Base-by-base conservation (phyloP, 37 sponge, comb jelly and placozoan genomes). In the Mnemiopsis leidyi region DNA sequence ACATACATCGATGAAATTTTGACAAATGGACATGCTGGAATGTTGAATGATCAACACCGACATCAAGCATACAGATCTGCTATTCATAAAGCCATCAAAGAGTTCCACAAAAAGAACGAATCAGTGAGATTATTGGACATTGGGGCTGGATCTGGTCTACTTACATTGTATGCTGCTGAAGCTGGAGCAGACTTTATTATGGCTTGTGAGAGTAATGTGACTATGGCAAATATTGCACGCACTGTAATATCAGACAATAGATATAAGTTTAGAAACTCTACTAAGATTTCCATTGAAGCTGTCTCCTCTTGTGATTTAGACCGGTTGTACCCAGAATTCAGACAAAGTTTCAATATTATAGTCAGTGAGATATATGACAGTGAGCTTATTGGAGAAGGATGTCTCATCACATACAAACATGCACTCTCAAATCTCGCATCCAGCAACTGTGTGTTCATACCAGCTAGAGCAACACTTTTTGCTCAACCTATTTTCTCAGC, bases 361-460 rank as follows among this genome's bases (percentile, higher is more conserved):
- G 61, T 85, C 5, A 85, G 90, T 38, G 90, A 85, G 48, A 23
- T 85, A n/a, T 85, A 85, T 39, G 90, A 85, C 90, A 85, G 90
- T 85, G 61, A 38, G 61, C 61, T 85, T 38, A 26, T 85, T 39
- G 90, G 90, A 23, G 90, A 85, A 61, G 90, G 90, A 0, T 85
- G 90, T 85, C 24, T 85, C 29, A 1, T 9, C 28, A 85, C 90
- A 2, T 85, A 85, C 48, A 85, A 37, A 85, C 90, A 85, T 38
- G 90, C 90, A 16, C 35, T 85, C 33, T 36, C 32, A 1, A n/a
- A 85, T 1, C 90, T 85, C 0, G 90, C 90, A 39, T 23, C 90
- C 1, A 18, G 26, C 0, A 26, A 85, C 30, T 85, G 90, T 39
- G 39, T 85, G 0, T 40, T 85, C 61, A 40, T 85, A 0, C 90